Evolutionary conservation across 1,140 invertebrate species (phyloP).

Genomic region (Thaumatotibia leucotreta): DNA sequence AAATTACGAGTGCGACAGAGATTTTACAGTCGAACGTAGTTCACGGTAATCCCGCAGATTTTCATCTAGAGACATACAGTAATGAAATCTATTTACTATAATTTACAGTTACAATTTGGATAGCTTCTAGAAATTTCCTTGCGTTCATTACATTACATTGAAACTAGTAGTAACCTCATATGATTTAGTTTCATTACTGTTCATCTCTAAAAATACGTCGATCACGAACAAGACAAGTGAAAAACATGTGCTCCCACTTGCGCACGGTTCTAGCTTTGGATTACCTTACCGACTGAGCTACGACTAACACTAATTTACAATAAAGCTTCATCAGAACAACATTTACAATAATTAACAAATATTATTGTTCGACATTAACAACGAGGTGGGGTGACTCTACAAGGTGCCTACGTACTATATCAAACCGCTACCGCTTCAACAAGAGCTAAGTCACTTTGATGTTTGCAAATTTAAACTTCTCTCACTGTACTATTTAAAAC

Average conservation of each 20-base stretch:
- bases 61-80: too few relatives aligned
- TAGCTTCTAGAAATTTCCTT: too few relatives aligned
- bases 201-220: neutral
- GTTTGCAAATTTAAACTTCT: neutral
- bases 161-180: too few relatives aligned
- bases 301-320: slow-evolving; percentile 64
- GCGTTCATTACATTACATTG: too few relatives aligned
- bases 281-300: slow-evolving; percentile 54
- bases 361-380: slow-evolving; percentile 45
- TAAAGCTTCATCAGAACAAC: slow-evolving; percentile 72
- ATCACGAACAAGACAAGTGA: neutral
- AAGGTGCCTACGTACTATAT: slow-evolving; percentile 18
- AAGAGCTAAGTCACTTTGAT: too few relatives aligned
- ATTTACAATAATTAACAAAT: slow-evolving; percentile 62
- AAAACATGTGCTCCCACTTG: neutral
- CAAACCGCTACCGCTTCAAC: slow-evolving; percentile 2
- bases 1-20: too few relatives aligned
- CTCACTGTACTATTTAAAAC: neutral
- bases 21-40: too few relatives aligned
- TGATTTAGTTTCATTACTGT: neutral
- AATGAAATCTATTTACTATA: neutral
- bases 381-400: slow-evolving; percentile 25
- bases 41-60: too few relatives aligned
- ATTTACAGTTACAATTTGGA: neutral
- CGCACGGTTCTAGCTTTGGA: slow-evolving; percentile 54